Evolutionary conservation across 1,140 invertebrate species (phyloP), one percentile per base, ranked within the genome.

Genomic region (Danaus melanippus): DNA sequence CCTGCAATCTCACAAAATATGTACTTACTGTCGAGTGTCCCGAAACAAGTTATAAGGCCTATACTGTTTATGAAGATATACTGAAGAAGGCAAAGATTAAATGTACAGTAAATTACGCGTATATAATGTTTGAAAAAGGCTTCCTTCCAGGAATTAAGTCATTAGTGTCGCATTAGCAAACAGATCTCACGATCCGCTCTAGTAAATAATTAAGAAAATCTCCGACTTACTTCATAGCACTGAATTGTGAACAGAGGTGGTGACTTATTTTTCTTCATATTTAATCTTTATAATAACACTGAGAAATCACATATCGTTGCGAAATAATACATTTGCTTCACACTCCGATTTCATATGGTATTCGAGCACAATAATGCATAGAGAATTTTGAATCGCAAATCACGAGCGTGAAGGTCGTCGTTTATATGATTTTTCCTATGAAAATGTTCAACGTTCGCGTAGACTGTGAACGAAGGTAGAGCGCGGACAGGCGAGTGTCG

Each of bases 201-300:
- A 46, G 40, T 44, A 21, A 40, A 52, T 12, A 60, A 51, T 44
- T 53, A 46, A 49, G 21, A 12, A 32, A 32, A 32, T 32, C 2
- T 32, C 53, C 12, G 59, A 87, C 87, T 88, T 82, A 89, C 88
- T 86, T 89, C 86, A 65, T 89, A 89, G 73, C 87, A 89, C 62
- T 88, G 87, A 64, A 89, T 87, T 51, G 84, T 75, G 60, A 89
- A 87, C 47, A 88, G 66, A 10, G 87, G 87, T 60, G 85, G 83
- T 47, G 73, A 71, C 69, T 82, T 85, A 60, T 66, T 79, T 56
- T 77, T 79, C 80, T 82, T 87, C 75, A 82, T 83, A 59, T 56
- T 79, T 40, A 47, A 51, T 40, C 47, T 32, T 32, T 32, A 32
- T 32, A 32, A 32, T 42, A 60, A 48, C 10, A 53, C 42, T 32